Percentiles rank a stretch among this genome's conserved stretches.
phyloP scores from a whole-genome alignment of 2,113 vertebrate genomes.

The Manacus vitellinus region DNA sequence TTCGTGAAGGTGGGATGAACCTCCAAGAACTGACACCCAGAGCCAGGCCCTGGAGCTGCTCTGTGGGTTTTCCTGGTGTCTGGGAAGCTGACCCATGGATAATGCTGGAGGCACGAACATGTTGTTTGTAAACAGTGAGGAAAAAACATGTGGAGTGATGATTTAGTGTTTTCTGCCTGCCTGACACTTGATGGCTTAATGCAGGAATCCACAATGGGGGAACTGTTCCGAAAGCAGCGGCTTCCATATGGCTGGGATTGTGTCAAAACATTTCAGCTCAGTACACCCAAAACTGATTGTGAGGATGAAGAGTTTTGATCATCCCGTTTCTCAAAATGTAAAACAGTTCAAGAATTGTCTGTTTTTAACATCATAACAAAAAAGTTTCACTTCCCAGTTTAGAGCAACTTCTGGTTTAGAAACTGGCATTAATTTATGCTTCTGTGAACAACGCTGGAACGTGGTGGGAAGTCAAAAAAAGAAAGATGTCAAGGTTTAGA shows the following conservation, averaged over 20 bases:
- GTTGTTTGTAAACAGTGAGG: constrained; percentile 32
- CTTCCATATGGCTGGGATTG: constrained; percentile 25
- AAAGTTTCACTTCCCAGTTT: constrained; percentile 55
- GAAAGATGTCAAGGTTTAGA: constrained; percentile 41
- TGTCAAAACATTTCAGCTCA: constrained; percentile 61
- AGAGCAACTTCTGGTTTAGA: constrained; percentile 44
- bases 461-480: constrained; percentile 34
- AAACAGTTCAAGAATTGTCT: constrained; percentile 47
- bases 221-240: neutral
- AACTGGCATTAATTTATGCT: constrained; percentile 44
- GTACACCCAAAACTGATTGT: neutral
- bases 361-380: constrained; percentile 50
- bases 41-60: neutral
- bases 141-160: neutral
- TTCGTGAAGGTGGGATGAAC: neutral
- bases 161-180: constrained; percentile 30
- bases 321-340: constrained; percentile 31
- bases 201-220: constrained; percentile 11
- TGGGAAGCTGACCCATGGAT: neutral
- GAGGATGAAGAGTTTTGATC: constrained; percentile 54
- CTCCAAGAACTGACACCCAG: neutral
- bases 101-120: neutral
- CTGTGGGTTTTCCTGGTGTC: neutral
- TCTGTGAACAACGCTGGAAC: neutral
- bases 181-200: neutral